Percentiles rank a stretch among this genome's conserved stretches.
Evolutionary conservation across 1,140 invertebrate genomes (phyloP).

Genomic region (Formica exsecta): DNA sequence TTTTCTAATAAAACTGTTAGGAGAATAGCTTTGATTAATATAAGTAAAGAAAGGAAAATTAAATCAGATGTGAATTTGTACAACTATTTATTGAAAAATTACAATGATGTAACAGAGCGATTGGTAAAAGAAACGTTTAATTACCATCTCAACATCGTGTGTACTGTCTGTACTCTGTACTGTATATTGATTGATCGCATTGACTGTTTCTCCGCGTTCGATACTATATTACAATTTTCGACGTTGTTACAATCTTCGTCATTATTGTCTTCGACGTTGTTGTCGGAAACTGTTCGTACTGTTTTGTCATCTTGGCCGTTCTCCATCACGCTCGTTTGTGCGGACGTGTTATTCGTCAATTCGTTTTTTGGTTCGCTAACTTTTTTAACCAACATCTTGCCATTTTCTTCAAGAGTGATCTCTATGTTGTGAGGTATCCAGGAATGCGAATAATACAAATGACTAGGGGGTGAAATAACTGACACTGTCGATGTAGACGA

Average conservation of each 20-base stretch:
- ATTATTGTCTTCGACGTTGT: slow-evolving; percentile 34
- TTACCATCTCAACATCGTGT: slow-evolving; percentile 67
- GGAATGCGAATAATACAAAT: no score
- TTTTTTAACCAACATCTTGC: slow-evolving; percentile 86
- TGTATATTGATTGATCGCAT: slow-evolving; percentile 43
- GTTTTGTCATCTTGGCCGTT: slow-evolving; percentile 77
- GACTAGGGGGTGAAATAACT: no score
- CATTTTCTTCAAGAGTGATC: no score
- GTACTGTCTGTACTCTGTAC: slow-evolving; percentile 33
- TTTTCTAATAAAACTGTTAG: not conserved
- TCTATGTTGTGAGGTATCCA: no score
- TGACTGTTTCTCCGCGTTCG: slow-evolving; percentile 44
- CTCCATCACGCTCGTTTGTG: slow-evolving; percentile 70
- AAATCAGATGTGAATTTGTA: slow-evolving; percentile 55
- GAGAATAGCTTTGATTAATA: not conserved
- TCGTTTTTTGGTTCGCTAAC: slow-evolving; percentile 49
- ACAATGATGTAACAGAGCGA: slow-evolving; percentile 78
- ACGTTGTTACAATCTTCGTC: slow-evolving; percentile 20
- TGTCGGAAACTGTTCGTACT: slow-evolving; percentile 38
- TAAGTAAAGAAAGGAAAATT: not conserved
- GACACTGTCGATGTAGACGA: no score
- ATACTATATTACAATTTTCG: slow-evolving; percentile 36
- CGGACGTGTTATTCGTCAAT: slow-evolving; percentile 26
- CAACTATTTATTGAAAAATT: slow-evolving; percentile 82
- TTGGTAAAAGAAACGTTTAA: slow-evolving; percentile 74